Evolutionary conservation across 1,140 invertebrate species (phyloP).

Genomic region (Steinernema feltiae): DNA sequence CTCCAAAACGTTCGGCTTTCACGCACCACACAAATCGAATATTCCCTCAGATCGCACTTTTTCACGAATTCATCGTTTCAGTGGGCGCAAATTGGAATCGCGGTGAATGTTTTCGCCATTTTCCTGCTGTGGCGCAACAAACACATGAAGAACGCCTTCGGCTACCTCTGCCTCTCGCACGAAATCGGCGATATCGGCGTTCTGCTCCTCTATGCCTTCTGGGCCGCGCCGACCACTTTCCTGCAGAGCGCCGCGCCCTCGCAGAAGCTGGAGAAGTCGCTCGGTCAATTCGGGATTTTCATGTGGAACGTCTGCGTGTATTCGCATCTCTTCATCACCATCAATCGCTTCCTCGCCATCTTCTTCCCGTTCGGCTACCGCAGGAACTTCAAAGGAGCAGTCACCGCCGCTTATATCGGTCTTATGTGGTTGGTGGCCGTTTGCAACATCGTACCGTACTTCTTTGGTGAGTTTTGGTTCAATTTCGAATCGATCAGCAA

Average conservation of each 20-base stretch:
- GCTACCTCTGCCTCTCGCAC: slow-evolving; percentile 7
- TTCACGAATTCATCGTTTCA: background rate
- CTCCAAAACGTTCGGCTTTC: background rate
- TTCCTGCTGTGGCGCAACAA: background rate
- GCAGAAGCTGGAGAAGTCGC: background rate
- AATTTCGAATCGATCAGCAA: background rate
- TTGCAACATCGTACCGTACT: background rate
- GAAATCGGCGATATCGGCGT: background rate
- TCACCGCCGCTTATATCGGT: background rate
- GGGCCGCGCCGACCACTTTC: background rate
- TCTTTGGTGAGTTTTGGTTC: background rate
- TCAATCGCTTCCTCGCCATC: slow-evolving; percentile 1
- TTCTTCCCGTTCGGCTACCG: background rate
- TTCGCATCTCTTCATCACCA: slow-evolving; percentile 2
- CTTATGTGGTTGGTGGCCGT: background rate
- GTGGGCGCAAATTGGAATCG: background rate
- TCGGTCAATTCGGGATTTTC: slow-evolving; percentile 1
- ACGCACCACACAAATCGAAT: too few relatives aligned
- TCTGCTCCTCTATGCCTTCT: background rate
- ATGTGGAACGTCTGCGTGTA: slow-evolving; percentile 4
- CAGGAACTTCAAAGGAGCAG: background rate
- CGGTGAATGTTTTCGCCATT: slow-evolving; percentile 1
- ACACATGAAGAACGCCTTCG: slow-evolving; percentile 2
- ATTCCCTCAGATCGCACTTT: background rate
- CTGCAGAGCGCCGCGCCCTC: background rate